These are phyloP conservation scores for Gisinianus flammeolus DNA, from an alignment of 2,888 invertebrate species.

Conservation along the genomic window DNA sequence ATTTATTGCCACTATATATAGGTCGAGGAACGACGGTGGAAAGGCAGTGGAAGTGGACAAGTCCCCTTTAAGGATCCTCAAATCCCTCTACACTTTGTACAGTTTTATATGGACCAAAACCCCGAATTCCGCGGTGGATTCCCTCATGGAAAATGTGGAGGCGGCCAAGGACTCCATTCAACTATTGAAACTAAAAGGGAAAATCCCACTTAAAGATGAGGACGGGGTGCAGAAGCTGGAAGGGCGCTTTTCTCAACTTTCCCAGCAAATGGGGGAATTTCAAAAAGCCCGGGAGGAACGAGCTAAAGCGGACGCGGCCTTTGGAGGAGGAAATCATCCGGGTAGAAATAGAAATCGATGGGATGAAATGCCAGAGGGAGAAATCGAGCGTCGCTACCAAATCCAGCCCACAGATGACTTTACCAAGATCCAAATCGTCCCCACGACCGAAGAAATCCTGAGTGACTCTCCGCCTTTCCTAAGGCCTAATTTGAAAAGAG, in stretches of 20 bases:
- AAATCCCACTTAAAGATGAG: neutral
- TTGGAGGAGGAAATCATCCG: neutral
- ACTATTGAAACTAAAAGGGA: neutral
- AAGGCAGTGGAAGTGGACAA: neutral
- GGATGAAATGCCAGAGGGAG: neutral
- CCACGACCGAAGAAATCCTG: slow-evolving; percentile 17
- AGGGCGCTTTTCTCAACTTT: neutral
- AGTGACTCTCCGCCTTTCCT: slow-evolving; percentile 3
- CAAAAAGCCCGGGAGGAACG: neutral
- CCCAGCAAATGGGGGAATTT: neutral
- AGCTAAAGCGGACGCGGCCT: neutral
- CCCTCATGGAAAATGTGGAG: neutral
- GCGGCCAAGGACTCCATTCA: neutral
- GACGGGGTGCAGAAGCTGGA: neutral
- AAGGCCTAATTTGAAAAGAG: slow-evolving; percentile 26
- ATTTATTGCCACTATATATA: neutral
- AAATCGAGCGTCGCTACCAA: too few relatives aligned
- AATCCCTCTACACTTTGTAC: neutral
- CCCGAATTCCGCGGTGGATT: neutral
- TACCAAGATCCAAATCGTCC: slow-evolving; percentile 15
- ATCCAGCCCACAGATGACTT: slow-evolving; percentile 17
- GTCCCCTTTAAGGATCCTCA: neutral
- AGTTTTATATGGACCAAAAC: neutral
- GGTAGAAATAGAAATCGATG: neutral
- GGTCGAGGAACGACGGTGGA: too few relatives aligned